phyloP scores from a whole-genome alignment of 2,888 invertebrate species.

The Limnephilus marmoratus region DNA sequence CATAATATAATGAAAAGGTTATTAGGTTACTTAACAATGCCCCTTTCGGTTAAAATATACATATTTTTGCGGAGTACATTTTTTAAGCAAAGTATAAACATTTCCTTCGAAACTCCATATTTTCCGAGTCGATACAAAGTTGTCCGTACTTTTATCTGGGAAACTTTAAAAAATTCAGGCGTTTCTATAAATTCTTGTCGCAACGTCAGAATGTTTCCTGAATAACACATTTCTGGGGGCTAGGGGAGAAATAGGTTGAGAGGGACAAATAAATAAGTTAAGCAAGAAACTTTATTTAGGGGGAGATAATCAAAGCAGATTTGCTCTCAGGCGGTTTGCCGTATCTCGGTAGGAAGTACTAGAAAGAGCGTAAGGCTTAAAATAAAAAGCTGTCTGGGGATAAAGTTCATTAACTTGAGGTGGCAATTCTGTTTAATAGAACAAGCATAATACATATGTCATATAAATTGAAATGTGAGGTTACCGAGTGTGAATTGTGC shows the following conservation, averaged over 20 bases:
- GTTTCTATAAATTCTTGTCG: neutral
- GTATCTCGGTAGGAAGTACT: neutral
- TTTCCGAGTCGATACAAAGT: neutral
- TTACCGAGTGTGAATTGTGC: neutral
- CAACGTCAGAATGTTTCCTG: constrained; percentile 25
- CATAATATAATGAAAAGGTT: neutral
- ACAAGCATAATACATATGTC: no score
- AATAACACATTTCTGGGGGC: constrained; percentile 42
- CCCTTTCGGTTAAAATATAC: neutral
- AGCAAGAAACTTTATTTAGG: constrained; percentile 34
- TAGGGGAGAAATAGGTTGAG: constrained; percentile 15
- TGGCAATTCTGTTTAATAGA: no score
- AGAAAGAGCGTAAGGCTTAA: neutral
- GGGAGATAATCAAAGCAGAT: constrained; percentile 38
- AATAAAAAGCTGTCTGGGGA: no score
- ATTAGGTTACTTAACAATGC: neutral
- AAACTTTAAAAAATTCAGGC: constrained; percentile 32
- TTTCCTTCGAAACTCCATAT: neutral
- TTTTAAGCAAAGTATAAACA: neutral
- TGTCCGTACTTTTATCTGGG: neutral
- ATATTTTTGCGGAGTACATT: neutral
- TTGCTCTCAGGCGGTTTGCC: neutral
- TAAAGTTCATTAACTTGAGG: neutral
- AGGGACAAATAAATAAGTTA: constrained; percentile 45
- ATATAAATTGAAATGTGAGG: neutral